Evolutionary conservation across 2,888 invertebrate genomes (phyloP).

Genomic region (Pterostichus niger): DNA sequence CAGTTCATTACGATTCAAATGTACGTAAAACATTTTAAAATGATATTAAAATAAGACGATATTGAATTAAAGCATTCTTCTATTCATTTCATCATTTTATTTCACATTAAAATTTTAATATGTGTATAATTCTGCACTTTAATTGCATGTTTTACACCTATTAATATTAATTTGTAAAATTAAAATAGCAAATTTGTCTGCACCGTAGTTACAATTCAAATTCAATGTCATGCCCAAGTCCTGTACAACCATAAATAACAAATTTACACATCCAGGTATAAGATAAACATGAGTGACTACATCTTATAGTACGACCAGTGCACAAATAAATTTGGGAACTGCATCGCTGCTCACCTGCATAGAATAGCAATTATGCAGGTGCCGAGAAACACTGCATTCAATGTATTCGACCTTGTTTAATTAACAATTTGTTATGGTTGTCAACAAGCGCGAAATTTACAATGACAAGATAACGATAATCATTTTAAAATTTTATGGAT

Average conservation of each 20-base stretch:
- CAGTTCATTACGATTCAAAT: no score
- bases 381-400: constrained; percentile 21
- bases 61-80: no score
- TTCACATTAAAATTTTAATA: no score
- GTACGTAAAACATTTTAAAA: no score
- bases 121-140: background rate
- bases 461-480: constrained; percentile 42
- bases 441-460: constrained; percentile 48
- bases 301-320: constrained; percentile 4
- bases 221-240: constrained; percentile 28
- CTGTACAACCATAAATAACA: background rate
- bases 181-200: background rate
- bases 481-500: constrained; percentile 36
- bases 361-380: constrained; percentile 40
- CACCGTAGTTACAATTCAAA: background rate
- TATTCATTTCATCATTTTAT: no score
- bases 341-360: background rate
- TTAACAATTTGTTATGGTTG: constrained; percentile 58
- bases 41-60: no score
- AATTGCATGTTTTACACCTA: constrained; percentile 12
- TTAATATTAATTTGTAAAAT: constrained; percentile 6
- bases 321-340: background rate
- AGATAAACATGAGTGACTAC: constrained; percentile 21
- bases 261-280: constrained; percentile 22
- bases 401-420: constrained; percentile 51